phyloP scores from a whole-genome alignment of 2,888 invertebrate genomes.

The Drosophila algonquin region DNA sequence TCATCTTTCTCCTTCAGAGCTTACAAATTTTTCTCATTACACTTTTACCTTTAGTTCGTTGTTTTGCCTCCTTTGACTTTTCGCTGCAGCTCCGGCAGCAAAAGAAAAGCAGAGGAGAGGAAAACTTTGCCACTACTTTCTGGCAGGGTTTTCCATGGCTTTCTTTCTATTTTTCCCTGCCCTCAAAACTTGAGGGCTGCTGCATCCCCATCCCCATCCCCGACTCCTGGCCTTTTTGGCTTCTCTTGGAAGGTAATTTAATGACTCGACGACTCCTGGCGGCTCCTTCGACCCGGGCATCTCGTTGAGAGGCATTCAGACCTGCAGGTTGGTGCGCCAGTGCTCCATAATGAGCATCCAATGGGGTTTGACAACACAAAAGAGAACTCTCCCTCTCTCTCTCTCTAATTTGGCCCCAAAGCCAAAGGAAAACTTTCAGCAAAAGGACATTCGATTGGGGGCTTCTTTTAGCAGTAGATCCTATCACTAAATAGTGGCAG shows the following conservation, averaged over 20 bases:
- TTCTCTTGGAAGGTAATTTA: constrained; percentile 43
- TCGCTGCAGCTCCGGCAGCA: constrained; percentile 13
- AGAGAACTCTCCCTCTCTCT: not conserved
- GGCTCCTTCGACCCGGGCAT: constrained; percentile 5
- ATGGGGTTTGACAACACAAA: not conserved
- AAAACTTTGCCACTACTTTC: constrained; percentile 56
- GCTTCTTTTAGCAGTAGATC: not conserved
- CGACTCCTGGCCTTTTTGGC: not conserved
- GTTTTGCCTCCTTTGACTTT: constrained; percentile 46
- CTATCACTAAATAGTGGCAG: not conserved
- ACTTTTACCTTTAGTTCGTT: constrained; percentile 50
- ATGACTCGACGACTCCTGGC: constrained; percentile 40
- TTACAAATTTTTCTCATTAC: constrained; percentile 73
- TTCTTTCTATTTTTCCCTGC: constrained; percentile 9
- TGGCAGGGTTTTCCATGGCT: constrained; percentile 38
- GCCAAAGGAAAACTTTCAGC: too few species aligned
- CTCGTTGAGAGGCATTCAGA: not conserved
- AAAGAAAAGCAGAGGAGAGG: constrained; percentile 16
- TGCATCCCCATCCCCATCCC: not conserved
- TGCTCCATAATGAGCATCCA: constrained; percentile 19
- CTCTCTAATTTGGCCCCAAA: not conserved
- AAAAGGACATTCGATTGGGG: not conserved
- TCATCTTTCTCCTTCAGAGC: constrained; percentile 51
- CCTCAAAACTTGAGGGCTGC: constrained; percentile 5
- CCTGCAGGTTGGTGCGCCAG: not conserved